phyloP scores from a whole-genome alignment of 2,797 vertebrate species.

The Sebastiscus albofasciatus region DNA sequence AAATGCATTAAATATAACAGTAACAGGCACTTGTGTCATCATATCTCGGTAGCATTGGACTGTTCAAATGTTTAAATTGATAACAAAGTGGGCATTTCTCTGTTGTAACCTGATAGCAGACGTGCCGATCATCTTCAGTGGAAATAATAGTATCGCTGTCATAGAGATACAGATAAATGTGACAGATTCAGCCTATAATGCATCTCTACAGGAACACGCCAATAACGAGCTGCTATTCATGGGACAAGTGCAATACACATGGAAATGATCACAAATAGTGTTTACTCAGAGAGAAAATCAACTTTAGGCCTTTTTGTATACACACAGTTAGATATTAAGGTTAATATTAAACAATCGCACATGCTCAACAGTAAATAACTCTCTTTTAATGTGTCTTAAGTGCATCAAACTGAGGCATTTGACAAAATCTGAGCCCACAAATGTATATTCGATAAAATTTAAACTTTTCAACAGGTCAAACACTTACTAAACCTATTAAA shows the following conservation, averaged over 20 bases:
- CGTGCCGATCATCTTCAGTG: not conserved
- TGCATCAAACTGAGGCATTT: not conserved
- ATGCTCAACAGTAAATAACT: not conserved
- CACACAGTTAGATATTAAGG: not conserved
- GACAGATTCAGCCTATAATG: not conserved
- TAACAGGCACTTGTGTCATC: not conserved
- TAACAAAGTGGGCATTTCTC: constrained; percentile 50
- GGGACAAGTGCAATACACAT: not conserved
- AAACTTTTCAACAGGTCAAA: not conserved
- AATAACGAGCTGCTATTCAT: not conserved
- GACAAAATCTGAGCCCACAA: not conserved
- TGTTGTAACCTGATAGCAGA: constrained; percentile 29
- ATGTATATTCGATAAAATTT: not conserved
- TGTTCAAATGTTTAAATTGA: constrained; percentile 59
- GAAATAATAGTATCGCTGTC: constrained; percentile 6
- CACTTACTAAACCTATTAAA: not conserved
- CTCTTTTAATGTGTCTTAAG: not conserved
- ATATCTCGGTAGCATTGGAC: constrained; percentile 17
- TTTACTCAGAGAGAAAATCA: not conserved
- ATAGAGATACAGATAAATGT: constrained; percentile 17
- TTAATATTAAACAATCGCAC: not conserved
- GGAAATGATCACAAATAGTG: not conserved
- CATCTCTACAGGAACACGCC: not conserved
- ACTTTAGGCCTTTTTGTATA: not conserved
- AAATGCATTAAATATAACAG: not conserved